Conservation (phyloP, 1,140 invertebrate species). For the Reticulitermes speratus region DNA sequence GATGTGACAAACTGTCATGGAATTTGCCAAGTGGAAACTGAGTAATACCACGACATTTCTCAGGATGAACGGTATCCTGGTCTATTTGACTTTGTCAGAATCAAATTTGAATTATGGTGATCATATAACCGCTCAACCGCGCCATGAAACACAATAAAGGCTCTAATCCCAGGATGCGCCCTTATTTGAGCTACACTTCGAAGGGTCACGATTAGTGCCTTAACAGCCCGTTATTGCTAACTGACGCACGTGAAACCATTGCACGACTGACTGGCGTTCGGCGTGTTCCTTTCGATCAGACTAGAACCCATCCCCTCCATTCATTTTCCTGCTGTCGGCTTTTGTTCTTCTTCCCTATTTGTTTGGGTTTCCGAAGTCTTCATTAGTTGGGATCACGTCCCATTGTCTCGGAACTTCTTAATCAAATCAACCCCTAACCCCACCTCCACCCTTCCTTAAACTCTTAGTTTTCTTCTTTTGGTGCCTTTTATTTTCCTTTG, state of each 20-base stretch:
- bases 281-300: not conserved
- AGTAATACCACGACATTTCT: no score
- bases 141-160: no score
- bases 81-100: no score
- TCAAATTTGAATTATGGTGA: no score
- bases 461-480: not conserved
- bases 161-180: no score
- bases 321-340: not conserved
- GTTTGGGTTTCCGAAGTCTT: slow-evolving; percentile 6
- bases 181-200: no score
- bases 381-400: slow-evolving; percentile 9
- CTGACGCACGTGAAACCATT: not conserved
- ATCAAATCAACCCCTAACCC: not conserved
- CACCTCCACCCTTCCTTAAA: not conserved
- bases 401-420: not conserved
- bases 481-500: not conserved
- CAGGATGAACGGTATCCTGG: no score
- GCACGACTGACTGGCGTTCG: not conserved
- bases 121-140: no score
- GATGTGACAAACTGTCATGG: no score
- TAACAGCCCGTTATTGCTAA: not conserved
- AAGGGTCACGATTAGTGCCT: not conserved
- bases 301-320: not conserved
- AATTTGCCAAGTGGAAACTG: no score
- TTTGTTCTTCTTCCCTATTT: slow-evolving; percentile 8